Percentiles rank a stretch among this genome's conserved stretches.
Evolutionary conservation across 2,888 invertebrate species (phyloP).

Genomic region (Marasmarcha lunaedactyla): DNA sequence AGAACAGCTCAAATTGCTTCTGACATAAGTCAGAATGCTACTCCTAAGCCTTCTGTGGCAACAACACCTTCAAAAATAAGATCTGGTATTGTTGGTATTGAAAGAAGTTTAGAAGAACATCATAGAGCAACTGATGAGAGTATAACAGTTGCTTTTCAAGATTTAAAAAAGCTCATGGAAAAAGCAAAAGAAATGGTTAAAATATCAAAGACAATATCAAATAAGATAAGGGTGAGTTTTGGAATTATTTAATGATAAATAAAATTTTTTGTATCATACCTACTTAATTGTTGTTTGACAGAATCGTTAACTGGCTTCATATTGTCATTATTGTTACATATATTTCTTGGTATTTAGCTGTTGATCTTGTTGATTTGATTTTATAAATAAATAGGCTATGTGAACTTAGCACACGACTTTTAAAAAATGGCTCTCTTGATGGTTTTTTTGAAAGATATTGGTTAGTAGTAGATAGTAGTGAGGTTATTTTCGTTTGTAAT

Average conservation of each 20-base stretch:
- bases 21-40: constrained; percentile 16
- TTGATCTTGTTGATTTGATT: too few species aligned
- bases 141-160: constrained; percentile 94
- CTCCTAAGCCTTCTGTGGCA: constrained; percentile 27
- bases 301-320: too few species aligned
- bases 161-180: constrained; percentile 92
- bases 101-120: constrained; percentile 90
- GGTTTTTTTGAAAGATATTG: too few species aligned
- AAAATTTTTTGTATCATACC: constrained; percentile 1
- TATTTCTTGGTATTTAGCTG: too few species aligned
- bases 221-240: constrained; percentile 82
- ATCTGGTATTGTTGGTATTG: constrained; percentile 96
- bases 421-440: too few species aligned
- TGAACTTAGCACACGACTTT: too few species aligned
- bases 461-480: too few species aligned
- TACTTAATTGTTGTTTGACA: not conserved
- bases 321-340: too few species aligned
- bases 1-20: constrained; percentile 30
- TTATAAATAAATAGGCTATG: too few species aligned
- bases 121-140: constrained; percentile 92
- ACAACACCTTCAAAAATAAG: constrained; percentile 75
- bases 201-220: constrained; percentile 91
- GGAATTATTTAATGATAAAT: constrained; percentile 3
- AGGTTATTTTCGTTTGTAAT: too few species aligned
- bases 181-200: constrained; percentile 98